Evolutionary conservation across 2,797 vertebrate species (phyloP).

Genomic region (Mormyrus hasselquistii): DNA sequence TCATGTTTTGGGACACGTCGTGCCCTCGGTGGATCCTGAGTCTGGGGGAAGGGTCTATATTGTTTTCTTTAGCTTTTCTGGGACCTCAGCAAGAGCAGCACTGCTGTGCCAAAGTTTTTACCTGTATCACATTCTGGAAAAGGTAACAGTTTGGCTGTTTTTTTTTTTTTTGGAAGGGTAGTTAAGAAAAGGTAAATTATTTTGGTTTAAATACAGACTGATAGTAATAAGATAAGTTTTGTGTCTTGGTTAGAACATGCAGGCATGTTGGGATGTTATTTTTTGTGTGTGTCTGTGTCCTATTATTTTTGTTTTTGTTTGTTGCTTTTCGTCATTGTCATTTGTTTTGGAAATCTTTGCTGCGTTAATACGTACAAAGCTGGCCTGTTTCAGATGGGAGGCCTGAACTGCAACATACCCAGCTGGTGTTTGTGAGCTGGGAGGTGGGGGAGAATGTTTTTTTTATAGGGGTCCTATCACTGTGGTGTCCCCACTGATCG

Average conservation of each 20-base stretch:
- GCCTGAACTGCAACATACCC: background rate
- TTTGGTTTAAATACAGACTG: slow-evolving; percentile 38
- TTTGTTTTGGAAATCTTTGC: slow-evolving; percentile 27
- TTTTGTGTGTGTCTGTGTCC: slow-evolving; percentile 24
- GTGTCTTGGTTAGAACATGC: slow-evolving; percentile 63
- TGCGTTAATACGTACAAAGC: slow-evolving; percentile 42
- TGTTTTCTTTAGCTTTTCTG: slow-evolving; percentile 4
- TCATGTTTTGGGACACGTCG: background rate
- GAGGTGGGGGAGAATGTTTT: background rate
- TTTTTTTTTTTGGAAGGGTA: slow-evolving; percentile 25
- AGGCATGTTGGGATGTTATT: slow-evolving; percentile 65
- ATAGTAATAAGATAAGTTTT: slow-evolving; percentile 35
- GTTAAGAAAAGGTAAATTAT: slow-evolving; percentile 54
- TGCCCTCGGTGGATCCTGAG: background rate
- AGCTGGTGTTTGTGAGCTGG: background rate
- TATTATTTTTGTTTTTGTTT: background rate
- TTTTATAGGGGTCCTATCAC: background rate
- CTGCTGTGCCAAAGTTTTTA: slow-evolving; percentile 53
- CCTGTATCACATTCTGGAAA: slow-evolving; percentile 40
- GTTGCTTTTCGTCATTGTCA: slow-evolving; percentile 31
- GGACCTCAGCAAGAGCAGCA: slow-evolving; percentile 8
- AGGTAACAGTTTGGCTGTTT: slow-evolving; percentile 21
- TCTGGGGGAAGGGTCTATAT: background rate
- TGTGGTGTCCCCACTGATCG: background rate
- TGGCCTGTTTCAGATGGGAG: slow-evolving; percentile 34